Evolutionary conservation across 1,140 invertebrate species (phyloP), one percentile per base, ranked within the genome.

Genomic region (Bicyclus anynana): DNA sequence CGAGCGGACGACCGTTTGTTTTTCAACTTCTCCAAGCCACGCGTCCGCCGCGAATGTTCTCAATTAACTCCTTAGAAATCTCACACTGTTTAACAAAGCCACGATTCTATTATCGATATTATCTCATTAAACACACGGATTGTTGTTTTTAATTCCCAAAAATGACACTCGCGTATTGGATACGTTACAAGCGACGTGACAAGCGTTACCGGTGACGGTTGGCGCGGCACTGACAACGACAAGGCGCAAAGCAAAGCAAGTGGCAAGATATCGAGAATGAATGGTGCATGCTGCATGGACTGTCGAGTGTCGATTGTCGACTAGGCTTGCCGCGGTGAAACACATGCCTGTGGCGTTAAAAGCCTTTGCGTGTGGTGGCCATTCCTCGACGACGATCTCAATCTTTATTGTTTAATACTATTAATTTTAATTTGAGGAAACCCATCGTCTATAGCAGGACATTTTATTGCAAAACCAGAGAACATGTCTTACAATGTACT

Each of bases 61-160:
- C 12, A 33, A 33, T 33, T n/a, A 10, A 33, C 29, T 72, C 66
- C 51, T 33, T 61, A 68, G 54, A 69, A 67, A 65, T 46, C 63
- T 48, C 59, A 49, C 82, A 83, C 79, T 77, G 72, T 72, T 72
- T 77, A 74, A 81, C 74, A 80, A 75, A 75, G 82, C 77, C 65
- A 40, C 33, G 68, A 73, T 79, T 80, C 75, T 74, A 77, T 79
- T 69, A 73, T 85, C 71, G 69, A 78, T 71, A 33, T 18, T n/a
- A 50, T 13, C 26, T 48, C 53, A 60, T 62, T 65, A 56, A 48
- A 21, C 21, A 47, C 27, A 56, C 17, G 35, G 27, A 17, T 27
- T 12, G 44, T 23, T 44, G 38, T 44, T 26, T 29, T 16, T 29
- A 44, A 44, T 26, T 10, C 21, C n/a, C 1, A 46, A n/a, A 46